Evolutionary conservation across 2,888 invertebrate genomes (phyloP).

Genomic region (Adelphocoris suturalis): DNA sequence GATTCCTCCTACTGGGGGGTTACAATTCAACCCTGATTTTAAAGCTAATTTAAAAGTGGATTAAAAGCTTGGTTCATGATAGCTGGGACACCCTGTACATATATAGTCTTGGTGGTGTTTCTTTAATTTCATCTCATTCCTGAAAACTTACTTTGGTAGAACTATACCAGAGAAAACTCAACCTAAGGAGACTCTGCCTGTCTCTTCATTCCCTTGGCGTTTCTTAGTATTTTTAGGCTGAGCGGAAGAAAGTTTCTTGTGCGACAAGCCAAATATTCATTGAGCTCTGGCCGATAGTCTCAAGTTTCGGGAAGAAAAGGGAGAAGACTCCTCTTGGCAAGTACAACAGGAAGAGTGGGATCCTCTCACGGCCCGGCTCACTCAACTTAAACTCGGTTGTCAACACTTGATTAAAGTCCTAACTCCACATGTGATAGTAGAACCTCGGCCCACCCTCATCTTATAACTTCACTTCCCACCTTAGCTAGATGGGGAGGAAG

Average conservation of each 20-base stretch:
- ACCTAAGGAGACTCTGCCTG: background rate
- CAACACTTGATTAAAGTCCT: conserved; percentile 65
- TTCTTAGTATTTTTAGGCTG: conserved; percentile 11
- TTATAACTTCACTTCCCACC: conserved; percentile 34
- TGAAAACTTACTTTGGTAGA: no score
- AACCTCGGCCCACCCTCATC: conserved; percentile 44
- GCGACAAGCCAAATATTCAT: conserved; percentile 60
- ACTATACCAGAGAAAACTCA: background rate
- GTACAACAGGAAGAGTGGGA: background rate
- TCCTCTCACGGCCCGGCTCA: background rate
- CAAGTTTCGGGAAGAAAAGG: conserved; percentile 51
- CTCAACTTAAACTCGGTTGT: conserved; percentile 63
- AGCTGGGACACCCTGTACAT: no score
- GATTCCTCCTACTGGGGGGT: no score
- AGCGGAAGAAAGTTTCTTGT: conserved; percentile 23
- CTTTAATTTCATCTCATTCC: no score
- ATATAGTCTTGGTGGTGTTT: no score
- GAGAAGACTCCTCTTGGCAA: background rate
- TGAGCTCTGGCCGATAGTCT: conserved; percentile 40
- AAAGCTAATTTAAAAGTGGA: no score
- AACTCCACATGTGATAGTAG: conserved; percentile 53
- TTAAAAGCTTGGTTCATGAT: no score
- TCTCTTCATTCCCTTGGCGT: background rate
- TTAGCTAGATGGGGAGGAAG: background rate
- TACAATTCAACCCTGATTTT: no score